Evolutionary conservation across 1,140 invertebrate genomes (phyloP).

Genomic region (Sitobion miscanthi): DNA sequence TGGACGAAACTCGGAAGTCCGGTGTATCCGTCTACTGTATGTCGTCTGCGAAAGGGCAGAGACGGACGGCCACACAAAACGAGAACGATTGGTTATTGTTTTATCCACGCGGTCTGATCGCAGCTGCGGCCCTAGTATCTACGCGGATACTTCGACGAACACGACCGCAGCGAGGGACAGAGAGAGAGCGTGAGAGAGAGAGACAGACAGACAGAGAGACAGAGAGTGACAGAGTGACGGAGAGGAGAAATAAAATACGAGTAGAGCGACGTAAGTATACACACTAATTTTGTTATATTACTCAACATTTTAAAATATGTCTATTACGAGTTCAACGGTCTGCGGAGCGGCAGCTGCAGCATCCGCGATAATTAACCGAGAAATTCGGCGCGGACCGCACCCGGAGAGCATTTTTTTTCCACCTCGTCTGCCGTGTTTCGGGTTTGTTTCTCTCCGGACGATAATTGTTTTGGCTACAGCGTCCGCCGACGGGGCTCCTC

Average conservation of each 20-base stretch:
- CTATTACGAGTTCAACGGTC: conserved; percentile 21
- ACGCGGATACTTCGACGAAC: neutral
- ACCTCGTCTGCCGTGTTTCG: neutral
- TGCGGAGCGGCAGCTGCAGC: neutral
- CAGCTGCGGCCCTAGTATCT: neutral
- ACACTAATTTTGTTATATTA: neutral
- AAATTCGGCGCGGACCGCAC: conserved; percentile 25
- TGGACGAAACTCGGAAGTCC: neutral
- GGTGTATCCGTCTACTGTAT: neutral
- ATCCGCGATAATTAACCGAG: conserved; percentile 30
- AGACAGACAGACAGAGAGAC: no score
- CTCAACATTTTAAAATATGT: neutral
- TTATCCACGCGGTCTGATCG: neutral
- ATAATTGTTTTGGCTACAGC: neutral
- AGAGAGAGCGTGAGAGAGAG: no score
- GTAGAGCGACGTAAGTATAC: neutral
- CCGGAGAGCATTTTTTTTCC: neutral
- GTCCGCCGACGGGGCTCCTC: neutral
- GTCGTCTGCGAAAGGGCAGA: neutral
- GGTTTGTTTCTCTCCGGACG: neutral
- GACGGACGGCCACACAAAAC: neutral
- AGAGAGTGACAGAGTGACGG: no score
- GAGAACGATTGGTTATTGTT: neutral
- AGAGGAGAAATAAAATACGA: neutral
- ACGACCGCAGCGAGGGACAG: neutral